Evolutionary conservation across 1,140 invertebrate genomes (phyloP), one percentile per base, ranked within the genome.

Genomic region (Archivesica marissinica): DNA sequence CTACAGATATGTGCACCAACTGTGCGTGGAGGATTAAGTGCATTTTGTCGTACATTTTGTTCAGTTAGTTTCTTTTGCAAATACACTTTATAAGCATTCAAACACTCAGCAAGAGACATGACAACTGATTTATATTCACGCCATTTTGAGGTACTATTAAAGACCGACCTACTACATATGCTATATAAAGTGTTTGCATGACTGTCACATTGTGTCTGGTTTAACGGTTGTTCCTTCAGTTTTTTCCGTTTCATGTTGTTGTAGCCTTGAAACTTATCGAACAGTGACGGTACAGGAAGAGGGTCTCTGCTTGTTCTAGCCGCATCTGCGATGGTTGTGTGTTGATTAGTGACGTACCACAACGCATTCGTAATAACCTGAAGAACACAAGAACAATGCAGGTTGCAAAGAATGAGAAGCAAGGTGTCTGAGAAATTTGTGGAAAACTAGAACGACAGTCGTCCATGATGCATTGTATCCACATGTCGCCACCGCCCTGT

Each of bases 281-380:
- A 28, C 6, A 70, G 28, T 39, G 70, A 78, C 6, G 41, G 44
- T 6, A 64, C 1, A 35, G 83, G 83, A 4, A 85, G 52, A 3
- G 25, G 41, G 15, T 30, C 15, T 7, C 68, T 41, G 6, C 6
- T 4, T 2, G 7, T 1, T n/a, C n/a, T 13, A 1, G 84, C 23
- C 15, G 76, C 50, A 17, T 80, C 66, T 35, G 80, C 59, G 23
- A 80, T 81, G 2, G 77, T 81, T 17, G 38, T 20, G 74, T 86
- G 76, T 33, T 86, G 84, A 30, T 74, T 74, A 25, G 66, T 80
- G 2, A 86, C 23, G 41, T 81, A 86, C 84, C 84, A 86, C n/a
- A 86, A 41, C 17, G 84, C 84, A 81, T 81, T 86, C 44, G 54
- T 52, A 9, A 86, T 50, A 15, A 80, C 84, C 84, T 86, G 76